phyloP scores from a whole-genome alignment of 30 jellyfish, hydroid and myxozoan species.

The Hydractinia symbiolongicarpus region DNA sequence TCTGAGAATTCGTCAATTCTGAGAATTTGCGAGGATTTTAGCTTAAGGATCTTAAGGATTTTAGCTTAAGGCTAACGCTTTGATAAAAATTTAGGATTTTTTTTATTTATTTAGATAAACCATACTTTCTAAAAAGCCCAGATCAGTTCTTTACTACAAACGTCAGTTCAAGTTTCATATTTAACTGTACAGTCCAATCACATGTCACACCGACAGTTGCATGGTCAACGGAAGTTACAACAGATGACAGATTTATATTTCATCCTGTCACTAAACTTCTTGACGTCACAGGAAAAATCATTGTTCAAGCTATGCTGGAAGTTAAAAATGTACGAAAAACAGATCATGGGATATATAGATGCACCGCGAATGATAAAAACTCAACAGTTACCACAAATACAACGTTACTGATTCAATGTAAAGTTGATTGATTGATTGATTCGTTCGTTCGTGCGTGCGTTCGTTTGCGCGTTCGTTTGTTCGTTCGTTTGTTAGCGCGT shows the following conservation, averaged over 20 bases:
- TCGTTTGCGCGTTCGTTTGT: too few species aligned
- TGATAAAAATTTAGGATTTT: background rate
- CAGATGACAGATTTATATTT: background rate
- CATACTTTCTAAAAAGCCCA: slow-evolving; percentile 6
- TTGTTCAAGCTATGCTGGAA: slow-evolving; percentile 16
- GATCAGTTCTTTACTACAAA: background rate
- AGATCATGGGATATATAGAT: slow-evolving; percentile 24
- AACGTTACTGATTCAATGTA: slow-evolving; percentile 8
- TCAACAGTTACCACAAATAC: background rate
- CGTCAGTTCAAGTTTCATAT: background rate
- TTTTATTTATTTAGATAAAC: slow-evolving; percentile 2
- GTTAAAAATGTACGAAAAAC: background rate
- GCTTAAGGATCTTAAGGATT: too few species aligned
- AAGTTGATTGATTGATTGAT: background rate
- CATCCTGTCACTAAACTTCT: background rate
- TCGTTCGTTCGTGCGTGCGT: too few species aligned
- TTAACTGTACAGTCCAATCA: slow-evolving; percentile 31
- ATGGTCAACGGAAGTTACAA: slow-evolving; percentile 5
- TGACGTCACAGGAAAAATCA: background rate
- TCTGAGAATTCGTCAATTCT: too few species aligned
- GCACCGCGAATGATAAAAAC: slow-evolving; percentile 4
- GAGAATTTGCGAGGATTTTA: too few species aligned
- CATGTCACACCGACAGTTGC: slow-evolving; percentile 21
- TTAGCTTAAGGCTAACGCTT: too few species aligned
- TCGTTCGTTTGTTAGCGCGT: too few species aligned